Evolutionary conservation across 2,113 vertebrate species (phyloP).

Genomic region (Sakesphorus luctuosus): DNA sequence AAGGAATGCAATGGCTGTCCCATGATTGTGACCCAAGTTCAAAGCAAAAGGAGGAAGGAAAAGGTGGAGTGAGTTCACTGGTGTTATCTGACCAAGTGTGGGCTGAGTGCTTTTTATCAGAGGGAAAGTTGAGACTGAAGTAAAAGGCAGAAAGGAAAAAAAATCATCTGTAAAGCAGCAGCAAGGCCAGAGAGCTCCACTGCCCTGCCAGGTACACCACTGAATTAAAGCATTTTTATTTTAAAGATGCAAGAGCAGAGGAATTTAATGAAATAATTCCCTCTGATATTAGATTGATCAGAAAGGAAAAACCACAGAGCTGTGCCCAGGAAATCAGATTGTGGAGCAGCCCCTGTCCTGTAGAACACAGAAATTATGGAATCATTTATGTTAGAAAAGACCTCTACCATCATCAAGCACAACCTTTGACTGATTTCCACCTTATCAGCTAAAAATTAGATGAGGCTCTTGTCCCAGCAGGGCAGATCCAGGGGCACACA

Average conservation of each 20-base stretch:
- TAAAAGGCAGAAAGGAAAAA: background rate
- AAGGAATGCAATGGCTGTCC: background rate
- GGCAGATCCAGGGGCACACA: background rate
- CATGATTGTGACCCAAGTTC: background rate
- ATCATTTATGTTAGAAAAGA: background rate
- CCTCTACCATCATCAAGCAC: background rate
- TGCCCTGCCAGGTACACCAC: background rate
- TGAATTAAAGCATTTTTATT: background rate
- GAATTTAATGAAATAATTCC: background rate
- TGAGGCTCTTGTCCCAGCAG: background rate
- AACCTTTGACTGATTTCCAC: background rate
- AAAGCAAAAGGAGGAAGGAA: background rate
- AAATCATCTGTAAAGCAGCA: background rate
- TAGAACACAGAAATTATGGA: background rate
- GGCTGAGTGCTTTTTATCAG: background rate
- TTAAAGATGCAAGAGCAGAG: background rate
- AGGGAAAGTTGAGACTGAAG: background rate
- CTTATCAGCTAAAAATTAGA: background rate
- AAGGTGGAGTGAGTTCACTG: background rate
- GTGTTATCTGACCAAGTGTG: background rate
- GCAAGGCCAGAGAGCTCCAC: background rate
- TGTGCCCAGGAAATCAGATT: background rate
- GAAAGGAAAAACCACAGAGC: background rate
- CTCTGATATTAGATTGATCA: background rate
- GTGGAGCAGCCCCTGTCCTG: rapidly evolving